Base-by-base conservation (phyloP, 2,113 vertebrate species). In the Gambusia affinis region DNA sequence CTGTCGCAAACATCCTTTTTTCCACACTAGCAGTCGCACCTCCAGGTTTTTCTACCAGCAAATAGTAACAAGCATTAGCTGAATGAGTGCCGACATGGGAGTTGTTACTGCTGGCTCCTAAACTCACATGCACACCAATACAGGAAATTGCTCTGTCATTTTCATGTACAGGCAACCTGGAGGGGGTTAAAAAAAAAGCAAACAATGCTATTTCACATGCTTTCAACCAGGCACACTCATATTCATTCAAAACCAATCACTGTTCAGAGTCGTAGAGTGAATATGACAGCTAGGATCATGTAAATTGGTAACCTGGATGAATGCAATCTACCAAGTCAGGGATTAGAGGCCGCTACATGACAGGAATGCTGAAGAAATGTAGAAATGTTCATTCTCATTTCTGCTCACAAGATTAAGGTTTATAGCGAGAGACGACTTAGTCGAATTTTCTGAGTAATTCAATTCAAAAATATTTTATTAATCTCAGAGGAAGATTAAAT, bases 221-320 rank as follows among this genome's bases (percentile, higher is more conserved):
- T 22, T 29, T 15, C 17, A 66, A n/a, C 42, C 67, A 33, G 74
- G 80, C 72, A 62, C 76, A 42, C 30, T 51, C 2, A 4, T 47
- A 66, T 27, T 7, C 29, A 69, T 76, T 78, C 29, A 47, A 67
- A 79, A 81, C 78, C 33, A 73, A 84, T 79, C 78, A 60, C 62
- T 12, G 62, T 66, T 54, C 0, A 1, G 61, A 73, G 68, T 64
- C 30, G 0, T 30, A 60, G 73, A 60, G 75, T 66, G 39, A 74
- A 79, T 78, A 83, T 67, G 85, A 82, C 67, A 10, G 76, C 79
- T 27, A 2, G n/a, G 17, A 83, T 75, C 61, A 72, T 67, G 88
- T 85, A 84, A 79, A 90, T 91, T 84, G 80, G 74, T 90, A 85
- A 79, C 28, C 54, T 61, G 22, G 78, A 79, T 81, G 76, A 72